Percentiles rank a stretch among this genome's conserved stretches.
phyloP scores from a whole-genome alignment of 1,140 invertebrate genomes.

The Trichonephila clavata region DNA sequence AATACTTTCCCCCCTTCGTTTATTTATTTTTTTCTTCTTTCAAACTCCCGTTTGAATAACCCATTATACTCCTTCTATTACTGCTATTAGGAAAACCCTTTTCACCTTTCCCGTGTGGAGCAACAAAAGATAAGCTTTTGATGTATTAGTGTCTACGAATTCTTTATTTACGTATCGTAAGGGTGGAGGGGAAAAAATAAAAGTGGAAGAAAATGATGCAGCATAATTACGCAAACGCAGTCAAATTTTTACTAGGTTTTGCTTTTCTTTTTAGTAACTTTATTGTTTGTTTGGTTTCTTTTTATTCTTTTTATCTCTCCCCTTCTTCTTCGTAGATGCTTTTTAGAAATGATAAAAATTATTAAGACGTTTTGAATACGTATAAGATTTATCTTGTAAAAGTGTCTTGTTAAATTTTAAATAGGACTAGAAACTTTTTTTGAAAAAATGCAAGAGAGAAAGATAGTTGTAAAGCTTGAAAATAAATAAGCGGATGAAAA shows the following conservation, averaged over 20 bases:
- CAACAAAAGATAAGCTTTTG: constrained; percentile 52
- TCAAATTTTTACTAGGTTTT: constrained; percentile 5
- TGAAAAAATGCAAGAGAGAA: not conserved
- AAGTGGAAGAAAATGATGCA: constrained; percentile 16
- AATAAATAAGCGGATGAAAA: not conserved
- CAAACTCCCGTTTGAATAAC: not conserved
- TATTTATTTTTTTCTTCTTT: not conserved
- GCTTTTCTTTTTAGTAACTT: not conserved
- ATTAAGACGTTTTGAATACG: constrained; percentile 24
- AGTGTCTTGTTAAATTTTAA: constrained; percentile 40
- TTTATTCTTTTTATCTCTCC: not conserved
- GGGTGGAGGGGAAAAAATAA: not conserved
- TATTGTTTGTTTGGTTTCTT: constrained; percentile 16
- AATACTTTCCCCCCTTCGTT: not conserved
- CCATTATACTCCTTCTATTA: constrained; percentile 35
- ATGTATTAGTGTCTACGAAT: constrained; percentile 41
- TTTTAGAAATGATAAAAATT: constrained; percentile 42
- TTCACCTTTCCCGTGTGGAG: constrained; percentile 26
- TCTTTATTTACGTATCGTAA: constrained; percentile 47
- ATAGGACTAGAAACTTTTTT: constrained; percentile 10
- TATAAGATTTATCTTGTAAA: constrained; percentile 41
- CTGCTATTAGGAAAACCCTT: constrained; percentile 34
- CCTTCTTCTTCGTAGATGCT: no score
- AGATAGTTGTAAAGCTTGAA: not conserved
- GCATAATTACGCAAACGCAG: constrained; percentile 43